These are phyloP conservation scores for Albula goreensis DNA, from an alignment of 2,113 vertebrate species.

Conservation along the genomic window DNA sequence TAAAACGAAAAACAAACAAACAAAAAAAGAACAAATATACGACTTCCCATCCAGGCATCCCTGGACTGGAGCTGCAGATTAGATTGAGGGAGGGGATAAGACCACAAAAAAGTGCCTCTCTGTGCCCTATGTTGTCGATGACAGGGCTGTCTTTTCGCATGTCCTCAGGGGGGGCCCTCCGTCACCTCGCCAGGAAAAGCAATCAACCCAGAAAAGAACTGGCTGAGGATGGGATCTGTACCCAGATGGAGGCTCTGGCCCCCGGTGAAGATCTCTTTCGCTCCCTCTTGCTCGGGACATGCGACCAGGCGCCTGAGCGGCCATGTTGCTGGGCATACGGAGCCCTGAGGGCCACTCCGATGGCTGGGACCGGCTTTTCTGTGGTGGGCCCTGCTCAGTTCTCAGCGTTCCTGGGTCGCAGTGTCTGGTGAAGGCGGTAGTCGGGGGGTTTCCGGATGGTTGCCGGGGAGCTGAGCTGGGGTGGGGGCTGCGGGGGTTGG, in stretches of 20 bases:
- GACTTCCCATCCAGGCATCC: neutral
- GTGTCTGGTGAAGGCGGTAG: constrained; percentile 50
- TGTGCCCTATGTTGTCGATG: neutral
- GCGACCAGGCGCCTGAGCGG: too few species aligned
- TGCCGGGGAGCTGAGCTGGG: constrained; percentile 34
- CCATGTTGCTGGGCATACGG: neutral
- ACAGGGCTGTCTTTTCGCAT: neutral
- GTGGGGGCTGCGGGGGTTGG: constrained; percentile 26
- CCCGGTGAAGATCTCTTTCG: constrained; percentile 20
- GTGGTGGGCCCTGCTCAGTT: constrained; percentile 22
- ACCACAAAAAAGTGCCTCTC: neutral
- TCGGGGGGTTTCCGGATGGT: constrained; percentile 39
- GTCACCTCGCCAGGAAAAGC: constrained; percentile 36
- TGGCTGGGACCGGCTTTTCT: neutral
- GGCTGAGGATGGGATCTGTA: neutral
- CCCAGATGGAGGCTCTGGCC: constrained; percentile 17
- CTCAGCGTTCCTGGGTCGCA: constrained; percentile 57
- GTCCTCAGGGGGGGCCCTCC: neutral
- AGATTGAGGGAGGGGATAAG: neutral
- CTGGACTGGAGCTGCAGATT: neutral
- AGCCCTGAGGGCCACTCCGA: neutral
- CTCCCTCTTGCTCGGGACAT: neutral
- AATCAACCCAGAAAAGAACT: constrained; percentile 44
- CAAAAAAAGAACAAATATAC: neutral
- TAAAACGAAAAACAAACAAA: neutral